phyloP scores from a whole-genome alignment of 2,888 invertebrate genomes.

The Aphidoletes aphidimyza region DNA sequence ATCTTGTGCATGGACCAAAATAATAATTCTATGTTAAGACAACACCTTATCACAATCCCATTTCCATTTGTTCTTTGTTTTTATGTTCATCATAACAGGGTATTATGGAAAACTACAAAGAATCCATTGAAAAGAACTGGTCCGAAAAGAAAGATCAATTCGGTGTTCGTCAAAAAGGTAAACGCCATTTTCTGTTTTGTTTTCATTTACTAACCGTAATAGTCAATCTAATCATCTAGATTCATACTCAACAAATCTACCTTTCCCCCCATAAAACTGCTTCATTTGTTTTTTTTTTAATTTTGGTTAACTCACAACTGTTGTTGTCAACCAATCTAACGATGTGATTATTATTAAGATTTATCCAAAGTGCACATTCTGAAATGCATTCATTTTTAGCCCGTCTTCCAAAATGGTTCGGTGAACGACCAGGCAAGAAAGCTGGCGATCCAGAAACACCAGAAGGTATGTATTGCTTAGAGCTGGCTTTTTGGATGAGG shows the following conservation, averaged over 20 bases:
- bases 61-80: constrained; percentile 56
- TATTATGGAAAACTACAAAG: constrained; percentile 85
- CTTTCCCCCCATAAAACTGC: background rate
- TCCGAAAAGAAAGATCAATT: constrained; percentile 87
- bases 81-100: constrained; percentile 71
- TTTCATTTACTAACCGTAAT: constrained; percentile 55
- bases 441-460: constrained; percentile 88
- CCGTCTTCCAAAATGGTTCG: constrained; percentile 95
- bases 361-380: background rate
- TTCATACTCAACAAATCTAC: background rate
- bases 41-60: background rate
- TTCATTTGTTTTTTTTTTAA: background rate
- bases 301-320: background rate
- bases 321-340: no score
- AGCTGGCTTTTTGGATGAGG: background rate
- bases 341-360: no score
- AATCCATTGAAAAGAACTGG: constrained; percentile 87
- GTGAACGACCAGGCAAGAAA: constrained; percentile 94
- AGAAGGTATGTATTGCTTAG: constrained; percentile 70
- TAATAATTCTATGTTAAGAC: background rate
- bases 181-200: constrained; percentile 65
- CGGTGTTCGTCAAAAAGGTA: constrained; percentile 89
- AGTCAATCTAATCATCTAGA: background rate
- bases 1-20: background rate
- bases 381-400: constrained; percentile 69